Conservation (phyloP, 2,113 vertebrate genomes). For the Nothoprocta pentlandii region DNA sequence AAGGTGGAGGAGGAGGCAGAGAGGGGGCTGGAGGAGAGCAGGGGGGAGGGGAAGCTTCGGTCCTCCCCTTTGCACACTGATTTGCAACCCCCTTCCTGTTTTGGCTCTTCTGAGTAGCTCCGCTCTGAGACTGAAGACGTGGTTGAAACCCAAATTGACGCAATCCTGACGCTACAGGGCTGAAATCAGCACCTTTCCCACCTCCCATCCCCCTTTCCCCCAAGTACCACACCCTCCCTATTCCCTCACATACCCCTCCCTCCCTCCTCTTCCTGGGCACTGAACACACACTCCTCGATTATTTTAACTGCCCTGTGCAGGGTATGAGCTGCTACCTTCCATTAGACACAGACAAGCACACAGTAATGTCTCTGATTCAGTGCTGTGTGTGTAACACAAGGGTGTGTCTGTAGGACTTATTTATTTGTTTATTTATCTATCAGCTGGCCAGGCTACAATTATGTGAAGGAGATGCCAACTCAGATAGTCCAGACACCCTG, state of each 20-base stretch:
- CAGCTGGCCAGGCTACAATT: not conserved
- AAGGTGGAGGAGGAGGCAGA: constrained; percentile 12
- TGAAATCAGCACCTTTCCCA: constrained; percentile 83
- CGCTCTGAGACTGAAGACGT: constrained; percentile 77
- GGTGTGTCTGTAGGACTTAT: not conserved
- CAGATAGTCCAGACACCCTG: constrained; percentile 5
- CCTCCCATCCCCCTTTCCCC: not conserved
- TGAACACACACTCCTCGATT: constrained; percentile 78
- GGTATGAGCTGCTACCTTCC: constrained; percentile 59
- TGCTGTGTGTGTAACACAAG: not conserved
- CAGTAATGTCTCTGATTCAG: constrained; percentile 16
- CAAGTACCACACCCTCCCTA: not conserved
- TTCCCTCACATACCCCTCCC: not conserved
- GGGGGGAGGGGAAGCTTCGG: constrained; percentile 42
- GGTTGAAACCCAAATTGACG: constrained; percentile 88
- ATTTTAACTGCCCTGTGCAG: constrained; percentile 77
- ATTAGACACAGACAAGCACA: constrained; percentile 5
- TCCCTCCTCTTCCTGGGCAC: constrained; percentile 33
- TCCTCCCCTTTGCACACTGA: constrained; percentile 68
- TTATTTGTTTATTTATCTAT: not conserved
- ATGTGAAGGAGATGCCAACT: not conserved
- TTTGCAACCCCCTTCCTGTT: constrained; percentile 75
- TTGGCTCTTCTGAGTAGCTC: constrained; percentile 77
- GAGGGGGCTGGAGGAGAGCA: not conserved
- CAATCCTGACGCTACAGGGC: constrained; percentile 91